Percentiles rank a stretch among this genome's conserved stretches.
phyloP scores from a whole-genome alignment of 2,113 vertebrate species.

The Micromys minutus region DNA sequence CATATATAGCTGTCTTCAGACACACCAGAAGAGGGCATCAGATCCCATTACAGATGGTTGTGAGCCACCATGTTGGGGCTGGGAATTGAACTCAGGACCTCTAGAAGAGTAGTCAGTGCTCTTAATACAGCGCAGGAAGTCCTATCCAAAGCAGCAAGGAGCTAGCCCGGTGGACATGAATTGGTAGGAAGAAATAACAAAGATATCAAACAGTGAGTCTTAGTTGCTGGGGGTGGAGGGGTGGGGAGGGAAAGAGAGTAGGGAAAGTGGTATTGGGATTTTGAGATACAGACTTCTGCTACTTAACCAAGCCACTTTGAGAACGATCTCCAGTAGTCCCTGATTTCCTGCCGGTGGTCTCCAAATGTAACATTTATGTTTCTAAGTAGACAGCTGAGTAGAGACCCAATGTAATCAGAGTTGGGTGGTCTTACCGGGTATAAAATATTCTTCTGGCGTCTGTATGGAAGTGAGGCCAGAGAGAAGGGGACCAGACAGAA shows the following conservation, averaged over 20 bases:
- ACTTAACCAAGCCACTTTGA: background rate
- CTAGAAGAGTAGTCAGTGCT: too few species aligned
- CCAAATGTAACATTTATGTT: background rate
- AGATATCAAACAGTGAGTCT: background rate
- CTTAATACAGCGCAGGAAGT: background rate
- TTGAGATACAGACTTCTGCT: background rate
- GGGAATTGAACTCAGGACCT: too few species aligned
- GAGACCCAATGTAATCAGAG: background rate
- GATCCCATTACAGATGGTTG: too few species aligned
- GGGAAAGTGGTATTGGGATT: background rate
- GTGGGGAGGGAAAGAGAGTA: too few species aligned
- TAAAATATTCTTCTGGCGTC: background rate
- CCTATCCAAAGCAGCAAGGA: background rate
- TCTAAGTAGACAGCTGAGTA: background rate
- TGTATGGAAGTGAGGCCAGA: background rate
- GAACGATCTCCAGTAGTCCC: background rate
- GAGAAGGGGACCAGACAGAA: background rate
- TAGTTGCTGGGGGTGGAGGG: background rate
- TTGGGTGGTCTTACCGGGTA: background rate
- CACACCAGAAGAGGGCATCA: too few species aligned
- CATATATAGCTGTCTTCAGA: too few species aligned
- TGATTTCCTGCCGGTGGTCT: background rate
- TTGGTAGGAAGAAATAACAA: background rate
- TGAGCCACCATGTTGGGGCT: too few species aligned
- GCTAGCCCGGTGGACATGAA: background rate